A percentile compares a stretch with the other conserved stretches of the same genome.
Conservation (phyloP, 2,797 vertebrate species). For the Enteromius unitaeniatus region DNA sequence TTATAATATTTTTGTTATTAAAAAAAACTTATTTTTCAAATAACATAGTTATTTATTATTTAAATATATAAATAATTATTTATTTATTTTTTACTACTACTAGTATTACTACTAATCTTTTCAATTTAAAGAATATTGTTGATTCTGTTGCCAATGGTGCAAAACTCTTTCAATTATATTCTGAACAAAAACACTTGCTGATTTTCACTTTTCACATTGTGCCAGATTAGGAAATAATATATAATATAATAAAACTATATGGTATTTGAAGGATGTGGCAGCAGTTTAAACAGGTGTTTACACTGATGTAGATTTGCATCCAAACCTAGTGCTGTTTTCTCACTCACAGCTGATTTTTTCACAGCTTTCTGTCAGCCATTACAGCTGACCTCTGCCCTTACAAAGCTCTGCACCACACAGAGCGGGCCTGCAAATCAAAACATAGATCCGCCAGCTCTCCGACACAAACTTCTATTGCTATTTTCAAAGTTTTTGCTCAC, state of each 20-base stretch:
- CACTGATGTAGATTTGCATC: background rate
- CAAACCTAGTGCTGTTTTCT: background rate
- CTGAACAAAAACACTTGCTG: background rate
- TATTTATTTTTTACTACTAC: too few relatives aligned
- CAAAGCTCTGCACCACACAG: background rate
- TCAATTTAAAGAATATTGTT: background rate
- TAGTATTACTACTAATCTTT: background rate
- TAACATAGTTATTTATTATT: background rate
- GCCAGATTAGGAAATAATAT: background rate
- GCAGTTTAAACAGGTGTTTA: background rate
- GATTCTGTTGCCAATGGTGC: background rate
- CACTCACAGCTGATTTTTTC: background rate
- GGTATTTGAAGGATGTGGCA: background rate
- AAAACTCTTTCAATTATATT: background rate
- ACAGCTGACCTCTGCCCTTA: constrained; percentile 1
- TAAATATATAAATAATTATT: too few relatives aligned
- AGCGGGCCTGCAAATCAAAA: background rate
- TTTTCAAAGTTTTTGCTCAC: constrained; percentile 59
- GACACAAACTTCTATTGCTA: constrained; percentile 57
- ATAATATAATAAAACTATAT: background rate
- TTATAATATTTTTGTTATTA: too few relatives aligned
- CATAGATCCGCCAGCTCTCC: constrained; percentile 14
- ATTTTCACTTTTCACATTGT: background rate
- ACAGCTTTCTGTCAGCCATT: background rate
- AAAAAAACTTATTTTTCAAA: background rate